Base-by-base conservation (phyloP, 1,140 invertebrate genomes). In the Cepaea nemoralis region DNA sequence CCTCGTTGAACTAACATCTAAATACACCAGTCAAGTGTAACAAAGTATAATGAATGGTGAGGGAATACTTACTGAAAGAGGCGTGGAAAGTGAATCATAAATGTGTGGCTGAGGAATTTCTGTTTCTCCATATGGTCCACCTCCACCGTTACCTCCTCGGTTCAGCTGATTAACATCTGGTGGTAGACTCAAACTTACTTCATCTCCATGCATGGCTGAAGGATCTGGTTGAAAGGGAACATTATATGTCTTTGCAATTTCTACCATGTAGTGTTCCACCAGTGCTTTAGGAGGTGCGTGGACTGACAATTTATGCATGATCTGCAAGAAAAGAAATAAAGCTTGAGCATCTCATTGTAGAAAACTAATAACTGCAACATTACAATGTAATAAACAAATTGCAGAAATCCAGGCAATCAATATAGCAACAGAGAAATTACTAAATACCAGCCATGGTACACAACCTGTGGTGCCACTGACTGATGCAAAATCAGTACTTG, bases 251-350 rank as follows among this genome's bases (percentile, higher is more conserved):
- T 97, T 98, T 6, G 98, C 97, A 85, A 99, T 99, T 92, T 99
- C 98, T 59, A 93, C 89, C 87, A 93, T 89, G 84, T 93, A 93
- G 69, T 96, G 97, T 91, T 99, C 99, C 67, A 99, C 96, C 16
- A 99, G 92, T 77, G 99, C 92, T 90, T 98, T 99, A 0, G 97
- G 97, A 3, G 99, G 99, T 63, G 97, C 97, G 88, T 99, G 97
- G 3, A 99, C 95, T 55, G 96, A 95, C 90, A 99, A 93, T 93
- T 99, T 99, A 88, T 98, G 96, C 91, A 98, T 97, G 35, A 79
- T 63, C 77, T 79, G 33, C 6, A 35, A 35, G 39, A 59, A 14
- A 55, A n/a, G n/a, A n/a, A n/a, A n/a, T n/a, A n/a, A n/a, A n/a
- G n/a, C n/a, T n/a, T n/a, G n/a, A n/a, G n/a, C n/a, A n/a, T n/a